Evolutionary conservation across 2,888 invertebrate genomes (phyloP).

Genomic region (Phragmatobia fuliginosa): DNA sequence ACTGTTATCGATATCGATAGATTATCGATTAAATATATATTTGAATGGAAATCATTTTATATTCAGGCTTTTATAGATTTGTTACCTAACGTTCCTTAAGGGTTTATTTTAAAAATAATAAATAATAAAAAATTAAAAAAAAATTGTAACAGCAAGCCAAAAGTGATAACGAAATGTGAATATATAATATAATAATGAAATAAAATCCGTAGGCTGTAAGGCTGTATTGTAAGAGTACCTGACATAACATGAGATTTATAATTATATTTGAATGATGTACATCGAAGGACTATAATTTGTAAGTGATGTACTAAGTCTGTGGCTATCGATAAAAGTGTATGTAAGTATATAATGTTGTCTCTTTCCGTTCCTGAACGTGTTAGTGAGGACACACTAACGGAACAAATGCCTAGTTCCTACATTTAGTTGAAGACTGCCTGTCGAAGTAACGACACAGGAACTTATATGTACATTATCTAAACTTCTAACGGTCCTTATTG

Average conservation of each 20-base stretch:
- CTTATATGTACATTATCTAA: slow-evolving; percentile 20
- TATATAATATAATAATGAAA: not conserved
- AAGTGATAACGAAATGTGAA: not conserved
- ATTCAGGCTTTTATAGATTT: not conserved
- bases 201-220: not conserved
- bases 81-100: not conserved
- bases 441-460: slow-evolving; percentile 17
- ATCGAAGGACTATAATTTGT: slow-evolving; percentile 8
- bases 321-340: slow-evolving; percentile 31
- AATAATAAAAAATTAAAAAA: not conserved
- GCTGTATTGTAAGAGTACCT: slow-evolving; percentile 11
- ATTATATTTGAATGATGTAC: not conserved
- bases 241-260: slow-evolving; percentile 11
- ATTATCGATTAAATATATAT: slow-evolving; percentile 2
- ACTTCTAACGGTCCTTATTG: not conserved
- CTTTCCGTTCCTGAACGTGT: slow-evolving; percentile 34
- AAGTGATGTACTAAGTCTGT: slow-evolving; percentile 20
- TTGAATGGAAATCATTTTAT: not conserved
- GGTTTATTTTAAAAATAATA: not conserved
- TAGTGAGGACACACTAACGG: slow-evolving; percentile 33
- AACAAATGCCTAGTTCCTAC: slow-evolving; percentile 51
- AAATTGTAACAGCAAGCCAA: not conserved
- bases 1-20: slow-evolving; percentile 49
- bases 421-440: slow-evolving; percentile 31
- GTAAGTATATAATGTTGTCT: slow-evolving; percentile 23